phyloP scores from a whole-genome alignment of 2,113 vertebrate species.

The Sylvia atricapilla region DNA sequence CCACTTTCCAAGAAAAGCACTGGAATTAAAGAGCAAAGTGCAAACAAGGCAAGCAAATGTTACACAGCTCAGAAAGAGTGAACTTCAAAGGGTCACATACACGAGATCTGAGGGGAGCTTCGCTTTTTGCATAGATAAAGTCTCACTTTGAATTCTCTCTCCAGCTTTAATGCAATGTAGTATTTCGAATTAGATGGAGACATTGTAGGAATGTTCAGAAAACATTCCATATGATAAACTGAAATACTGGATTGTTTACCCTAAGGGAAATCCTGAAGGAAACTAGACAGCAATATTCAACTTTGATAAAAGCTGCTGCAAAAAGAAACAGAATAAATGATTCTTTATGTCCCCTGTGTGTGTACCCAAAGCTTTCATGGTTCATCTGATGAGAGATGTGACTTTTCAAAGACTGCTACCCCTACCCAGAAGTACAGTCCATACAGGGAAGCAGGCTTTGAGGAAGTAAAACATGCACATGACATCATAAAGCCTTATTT shows the following conservation, averaged over 20 bases:
- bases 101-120: background rate
- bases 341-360: background rate
- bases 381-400: background rate
- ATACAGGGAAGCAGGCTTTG: background rate
- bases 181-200: background rate
- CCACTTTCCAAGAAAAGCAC: background rate
- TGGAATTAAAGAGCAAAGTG: background rate
- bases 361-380: background rate
- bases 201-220: background rate
- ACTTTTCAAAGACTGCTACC: background rate
- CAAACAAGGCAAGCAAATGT: background rate
- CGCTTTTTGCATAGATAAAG: background rate
- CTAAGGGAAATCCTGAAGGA: background rate
- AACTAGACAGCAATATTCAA: background rate
- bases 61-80: background rate
- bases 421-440: background rate
- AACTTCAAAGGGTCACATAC: background rate
- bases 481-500: background rate
- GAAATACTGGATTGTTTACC: background rate
- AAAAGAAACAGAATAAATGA: background rate
- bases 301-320: background rate
- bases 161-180: background rate
- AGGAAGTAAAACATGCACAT: background rate
- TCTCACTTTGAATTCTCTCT: background rate
- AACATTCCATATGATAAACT: background rate